These are phyloP conservation scores for Dryocosmus kuriphilus DNA, from an alignment of 2,888 invertebrate species.

Conservation along the genomic window DNA sequence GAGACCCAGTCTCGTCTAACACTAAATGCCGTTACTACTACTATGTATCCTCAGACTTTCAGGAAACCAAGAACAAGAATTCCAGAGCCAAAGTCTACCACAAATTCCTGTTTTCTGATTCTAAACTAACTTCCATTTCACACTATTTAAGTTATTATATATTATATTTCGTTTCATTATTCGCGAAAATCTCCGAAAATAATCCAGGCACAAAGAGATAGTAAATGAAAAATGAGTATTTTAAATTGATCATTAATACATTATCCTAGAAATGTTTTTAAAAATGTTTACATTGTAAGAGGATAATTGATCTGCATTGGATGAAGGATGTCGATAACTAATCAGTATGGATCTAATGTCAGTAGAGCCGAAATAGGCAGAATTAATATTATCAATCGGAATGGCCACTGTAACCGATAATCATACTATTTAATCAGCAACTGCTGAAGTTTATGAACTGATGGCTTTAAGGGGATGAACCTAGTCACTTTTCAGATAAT, in stretches of 20 bases:
- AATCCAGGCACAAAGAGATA: too few species aligned
- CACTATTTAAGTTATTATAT: not conserved
- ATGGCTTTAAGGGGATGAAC: not conserved
- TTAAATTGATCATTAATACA: too few species aligned
- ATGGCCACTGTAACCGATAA: slow-evolving; percentile 9
- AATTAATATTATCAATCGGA: slow-evolving; percentile 15
- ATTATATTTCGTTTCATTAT: not conserved
- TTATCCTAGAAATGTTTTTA: not conserved
- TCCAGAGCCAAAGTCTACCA: not conserved
- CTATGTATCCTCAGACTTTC: slow-evolving; percentile 31
- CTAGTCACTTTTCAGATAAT: not conserved
- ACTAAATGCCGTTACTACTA: slow-evolving; percentile 29
- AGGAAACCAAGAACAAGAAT: slow-evolving; percentile 18
- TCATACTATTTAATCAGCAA: slow-evolving; percentile 12
- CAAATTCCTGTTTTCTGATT: slow-evolving; percentile 17
- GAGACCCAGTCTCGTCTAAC: slow-evolving; percentile 15
- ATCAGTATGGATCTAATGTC: slow-evolving; percentile 14
- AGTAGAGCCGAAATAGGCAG: not conserved
- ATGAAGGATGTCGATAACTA: not conserved
- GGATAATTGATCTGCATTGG: not conserved
- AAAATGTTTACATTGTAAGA: not conserved
- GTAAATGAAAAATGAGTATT: not conserved
- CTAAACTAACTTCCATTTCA: not conserved
- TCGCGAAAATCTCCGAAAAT: not conserved
- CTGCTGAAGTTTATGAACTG: slow-evolving; percentile 3